phyloP scores from a whole-genome alignment of 2,888 invertebrate species.

The Leucozona laternaria region DNA sequence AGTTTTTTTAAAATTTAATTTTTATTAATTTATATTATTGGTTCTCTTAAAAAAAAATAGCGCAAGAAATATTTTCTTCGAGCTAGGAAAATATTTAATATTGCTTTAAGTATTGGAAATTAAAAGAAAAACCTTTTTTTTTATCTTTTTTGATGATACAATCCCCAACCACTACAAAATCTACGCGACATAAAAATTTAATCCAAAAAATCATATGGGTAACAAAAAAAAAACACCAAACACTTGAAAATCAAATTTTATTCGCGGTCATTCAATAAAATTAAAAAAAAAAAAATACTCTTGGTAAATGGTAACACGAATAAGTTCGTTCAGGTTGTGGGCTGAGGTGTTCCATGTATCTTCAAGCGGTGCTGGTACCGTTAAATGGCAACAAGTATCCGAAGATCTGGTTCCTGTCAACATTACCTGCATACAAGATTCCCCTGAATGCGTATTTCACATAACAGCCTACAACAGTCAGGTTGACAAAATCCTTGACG shows the following conservation, averaged over 20 bases:
- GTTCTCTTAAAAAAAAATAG: conserved; percentile 27
- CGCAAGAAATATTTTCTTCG: conserved; percentile 48
- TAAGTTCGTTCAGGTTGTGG: conserved; percentile 92
- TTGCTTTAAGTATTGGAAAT: conserved; percentile 43
- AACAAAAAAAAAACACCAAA: conserved; percentile 53
- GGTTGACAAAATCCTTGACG: conserved; percentile 99
- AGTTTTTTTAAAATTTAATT: neutral
- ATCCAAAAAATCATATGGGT: conserved; percentile 51
- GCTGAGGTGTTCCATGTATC: conserved; percentile 99
- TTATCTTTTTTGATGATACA: conserved; percentile 64
- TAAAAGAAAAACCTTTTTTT: conserved; percentile 33
- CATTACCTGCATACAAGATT: conserved; percentile 98
- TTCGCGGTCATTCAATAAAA: conserved; percentile 47
- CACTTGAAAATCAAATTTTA: conserved; percentile 48
- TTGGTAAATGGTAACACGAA: conserved; percentile 77
- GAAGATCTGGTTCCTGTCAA: conserved; percentile 99
- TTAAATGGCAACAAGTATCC: conserved; percentile 99
- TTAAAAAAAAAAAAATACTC: conserved; percentile 64
- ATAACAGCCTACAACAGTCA: conserved; percentile 99
- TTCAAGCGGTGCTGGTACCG: conserved; percentile 95
- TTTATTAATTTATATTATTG: conserved; percentile 38
- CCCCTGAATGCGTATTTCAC: conserved; percentile 98
- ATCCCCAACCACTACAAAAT: conserved; percentile 56
- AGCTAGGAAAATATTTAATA: conserved; percentile 47
- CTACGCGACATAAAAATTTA: conserved; percentile 58